These are phyloP conservation scores for Pygoscelis antarcticus DNA, from an alignment of 2,113 vertebrate species.

Conservation along the genomic window DNA sequence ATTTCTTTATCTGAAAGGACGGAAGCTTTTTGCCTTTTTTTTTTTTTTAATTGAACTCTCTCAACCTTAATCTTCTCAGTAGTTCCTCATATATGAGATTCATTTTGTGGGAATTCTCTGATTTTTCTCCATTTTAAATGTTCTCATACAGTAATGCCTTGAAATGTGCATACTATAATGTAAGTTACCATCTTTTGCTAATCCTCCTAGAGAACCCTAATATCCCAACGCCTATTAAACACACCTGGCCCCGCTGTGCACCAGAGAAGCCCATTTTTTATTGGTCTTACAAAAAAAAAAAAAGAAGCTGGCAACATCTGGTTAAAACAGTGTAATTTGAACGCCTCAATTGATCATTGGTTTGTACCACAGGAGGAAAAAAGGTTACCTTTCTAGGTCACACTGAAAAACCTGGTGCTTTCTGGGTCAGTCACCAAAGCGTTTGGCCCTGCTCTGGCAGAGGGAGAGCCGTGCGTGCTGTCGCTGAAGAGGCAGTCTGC, in stretches of 20 bases:
- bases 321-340: not conserved
- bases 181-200: not conserved
- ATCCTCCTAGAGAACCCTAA: not conserved
- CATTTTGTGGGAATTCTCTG: not conserved
- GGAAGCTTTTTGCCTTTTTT: not conserved
- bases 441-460: not conserved
- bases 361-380: not conserved
- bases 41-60: not conserved
- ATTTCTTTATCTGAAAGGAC: not conserved
- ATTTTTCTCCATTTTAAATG: not conserved
- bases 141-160: not conserved
- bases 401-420: not conserved
- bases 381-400: not conserved
- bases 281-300: not conserved
- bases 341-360: not conserved
- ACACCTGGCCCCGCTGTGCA: not conserved
- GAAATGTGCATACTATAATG: not conserved
- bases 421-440: not conserved
- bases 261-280: not conserved
- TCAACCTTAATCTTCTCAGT: not conserved
- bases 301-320: not conserved
- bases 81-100: not conserved
- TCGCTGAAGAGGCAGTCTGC: not conserved
- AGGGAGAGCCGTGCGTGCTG: not conserved
- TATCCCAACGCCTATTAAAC: not conserved